Percentiles rank a stretch among this genome's conserved stretches.
phyloP scores from a whole-genome alignment of 2,797 vertebrate genomes.

The Acestrorhynchus altus region DNA sequence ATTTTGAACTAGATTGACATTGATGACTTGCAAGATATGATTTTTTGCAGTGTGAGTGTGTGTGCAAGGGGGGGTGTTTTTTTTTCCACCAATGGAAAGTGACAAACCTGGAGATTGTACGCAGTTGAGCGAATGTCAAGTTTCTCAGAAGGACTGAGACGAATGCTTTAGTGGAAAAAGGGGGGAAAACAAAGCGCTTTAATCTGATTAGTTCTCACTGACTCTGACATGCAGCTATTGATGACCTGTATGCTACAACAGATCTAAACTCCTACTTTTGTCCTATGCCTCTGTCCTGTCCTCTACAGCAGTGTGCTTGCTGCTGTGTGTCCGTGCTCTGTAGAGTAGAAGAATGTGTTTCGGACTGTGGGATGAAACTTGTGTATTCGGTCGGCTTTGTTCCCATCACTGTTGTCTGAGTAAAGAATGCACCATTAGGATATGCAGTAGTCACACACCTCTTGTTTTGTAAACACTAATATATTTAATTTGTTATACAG shows the following conservation, averaged over 20 bases:
- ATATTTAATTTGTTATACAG: conserved; percentile 98
- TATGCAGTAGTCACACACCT: conserved; percentile 83
- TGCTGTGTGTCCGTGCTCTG: conserved; percentile 55
- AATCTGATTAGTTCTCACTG: conserved; percentile 45
- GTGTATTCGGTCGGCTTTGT: conserved; percentile 52
- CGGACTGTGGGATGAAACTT: conserved; percentile 58
- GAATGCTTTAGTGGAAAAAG: conserved; percentile 12
- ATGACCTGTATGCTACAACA: conserved; percentile 51
- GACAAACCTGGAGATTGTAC: conserved; percentile 32
- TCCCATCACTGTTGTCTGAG: conserved; percentile 68
- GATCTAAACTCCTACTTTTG: conserved; percentile 62
- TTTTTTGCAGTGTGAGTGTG: neutral
- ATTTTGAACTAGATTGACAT: too few species aligned
- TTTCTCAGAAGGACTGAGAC: conserved; percentile 31
- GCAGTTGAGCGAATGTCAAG: conserved; percentile 20
- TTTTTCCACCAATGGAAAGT: conserved; percentile 35
- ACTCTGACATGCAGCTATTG: conserved; percentile 18
- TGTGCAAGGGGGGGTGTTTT: neutral
- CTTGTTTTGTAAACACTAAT: conserved; percentile 96
- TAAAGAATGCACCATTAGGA: conserved; percentile 51
- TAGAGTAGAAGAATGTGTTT: conserved; percentile 62
- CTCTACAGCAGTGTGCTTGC: conserved; percentile 57
- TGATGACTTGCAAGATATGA: too few species aligned
- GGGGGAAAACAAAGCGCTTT: neutral
- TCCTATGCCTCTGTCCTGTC: conserved; percentile 70